Evolutionary conservation across 1,140 invertebrate species (phyloP), one percentile per base, ranked within the genome.

Genomic region (Lithobius niger): DNA sequence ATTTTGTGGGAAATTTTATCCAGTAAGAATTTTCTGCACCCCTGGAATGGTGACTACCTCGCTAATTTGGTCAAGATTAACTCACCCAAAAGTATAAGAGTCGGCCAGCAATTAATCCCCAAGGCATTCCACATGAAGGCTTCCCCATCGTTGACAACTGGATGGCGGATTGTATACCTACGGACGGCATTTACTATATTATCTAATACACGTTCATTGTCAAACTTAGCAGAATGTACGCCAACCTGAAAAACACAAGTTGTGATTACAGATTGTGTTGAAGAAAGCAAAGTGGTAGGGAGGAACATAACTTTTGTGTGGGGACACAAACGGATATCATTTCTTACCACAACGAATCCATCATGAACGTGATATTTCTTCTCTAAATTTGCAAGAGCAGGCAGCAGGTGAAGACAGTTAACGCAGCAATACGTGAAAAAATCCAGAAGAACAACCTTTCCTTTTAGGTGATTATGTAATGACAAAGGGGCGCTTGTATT

Each of bases 371-470:
- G 73, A 70, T 78, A 83, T 53, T 78, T 68, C 45, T 82, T 74
- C 69, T 95, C 88, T 25, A 95, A 66, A 45, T 76, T 75, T 56
- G 82, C 78, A 25, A 97, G 71, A 62, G 93, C 84, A 3, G 91
- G 89, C 48, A 97, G 71, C 42, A 96, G 83, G 69, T 97, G 92
- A 76, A 95, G 84, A 67, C 93, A 97, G 68, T 97, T 97, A 24
- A 97, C 92, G 65, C 93, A 97, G 63, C 93, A 97, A 63, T 97
- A 96, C 0, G 93, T 96, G 70, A 94, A 97, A 67, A 97, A 97
- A 68, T 97, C 92, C 21, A 96, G 67, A 18, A 96, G 70, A 24
- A 89, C 79, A 4, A 96, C 69, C 72, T 89, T 90, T 2, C 84
- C 85, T 59, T 73, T 70, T 19, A 90, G 76, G 64, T 88, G 77